phyloP scores from a whole-genome alignment of 2,113 vertebrate genomes.

The Pholis gunnellus region DNA sequence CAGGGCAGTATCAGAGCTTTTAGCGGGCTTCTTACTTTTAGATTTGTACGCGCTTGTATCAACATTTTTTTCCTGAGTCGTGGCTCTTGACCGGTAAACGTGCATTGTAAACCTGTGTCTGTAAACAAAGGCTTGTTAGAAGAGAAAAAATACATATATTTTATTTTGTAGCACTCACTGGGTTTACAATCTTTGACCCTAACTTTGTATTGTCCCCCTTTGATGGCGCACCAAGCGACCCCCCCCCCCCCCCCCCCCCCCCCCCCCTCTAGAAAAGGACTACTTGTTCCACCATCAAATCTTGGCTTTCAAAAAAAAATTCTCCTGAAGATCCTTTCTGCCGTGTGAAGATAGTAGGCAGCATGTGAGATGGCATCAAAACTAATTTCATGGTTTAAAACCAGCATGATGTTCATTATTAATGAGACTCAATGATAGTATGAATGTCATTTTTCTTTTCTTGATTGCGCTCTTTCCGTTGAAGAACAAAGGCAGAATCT shows the following conservation, averaged over 20 bases:
- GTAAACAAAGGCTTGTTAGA: neutral
- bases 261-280: neutral
- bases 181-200: neutral
- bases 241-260: no score
- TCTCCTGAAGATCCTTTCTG: neutral
- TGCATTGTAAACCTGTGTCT: neutral
- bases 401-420: slow-evolving; percentile 39
- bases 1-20: neutral
- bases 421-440: slow-evolving; percentile 51
- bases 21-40: neutral
- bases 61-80: neutral
- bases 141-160: no score
- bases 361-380: slow-evolving; percentile 19
- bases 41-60: neutral
- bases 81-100: neutral
- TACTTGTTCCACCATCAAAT: neutral
- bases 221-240: no score
- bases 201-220: neutral
- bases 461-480: slow-evolving; percentile 34
- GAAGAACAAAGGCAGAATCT: slow-evolving; percentile 56
- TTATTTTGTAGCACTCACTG: neutral
- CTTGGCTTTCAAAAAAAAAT: neutral
- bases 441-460: slow-evolving; percentile 29
- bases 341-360: slow-evolving; percentile 14
- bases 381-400: slow-evolving; percentile 44